Conservation (phyloP, 2,888 invertebrate genomes). For the Tinea trinotella region DNA sequence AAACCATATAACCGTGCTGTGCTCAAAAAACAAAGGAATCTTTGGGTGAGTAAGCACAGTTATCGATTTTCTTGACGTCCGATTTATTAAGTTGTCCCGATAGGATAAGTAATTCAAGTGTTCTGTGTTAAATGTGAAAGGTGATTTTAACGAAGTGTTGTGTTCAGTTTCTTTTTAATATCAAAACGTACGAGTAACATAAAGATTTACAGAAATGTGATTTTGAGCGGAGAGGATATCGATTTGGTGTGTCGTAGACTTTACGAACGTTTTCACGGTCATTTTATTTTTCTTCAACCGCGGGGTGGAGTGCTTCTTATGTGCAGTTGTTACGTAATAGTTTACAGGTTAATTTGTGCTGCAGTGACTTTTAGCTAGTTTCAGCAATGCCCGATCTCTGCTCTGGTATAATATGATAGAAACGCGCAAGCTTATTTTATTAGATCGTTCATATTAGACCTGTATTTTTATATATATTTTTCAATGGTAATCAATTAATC, state of each 20-base stretch:
- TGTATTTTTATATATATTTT: too few species aligned
- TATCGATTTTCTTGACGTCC: not conserved
- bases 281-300: not conserved
- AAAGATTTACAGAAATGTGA: not conserved
- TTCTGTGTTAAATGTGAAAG: not conserved
- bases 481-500: too few species aligned
- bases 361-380: slow-evolving; percentile 52
- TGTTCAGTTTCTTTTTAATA: not conserved
- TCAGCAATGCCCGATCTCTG: slow-evolving; percentile 25
- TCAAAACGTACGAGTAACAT: too few species aligned
- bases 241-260: not conserved
- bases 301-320: slow-evolving; percentile 27
- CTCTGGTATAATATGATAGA: too few species aligned
- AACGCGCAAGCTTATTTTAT: too few species aligned
- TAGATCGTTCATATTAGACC: too few species aligned
- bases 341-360: slow-evolving; percentile 39
- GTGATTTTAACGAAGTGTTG: not conserved
- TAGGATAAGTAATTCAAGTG: not conserved
- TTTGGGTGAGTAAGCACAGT: not conserved
- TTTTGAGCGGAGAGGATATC: not conserved
- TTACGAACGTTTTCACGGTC: not conserved
- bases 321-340: slow-evolving; percentile 66
- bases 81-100: not conserved
- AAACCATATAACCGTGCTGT: not conserved
- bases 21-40: not conserved